These are phyloP conservation scores for Tragelaphus oryx DNA, from an alignment of 2,797 vertebrate genomes.

Conservation along the genomic window DNA sequence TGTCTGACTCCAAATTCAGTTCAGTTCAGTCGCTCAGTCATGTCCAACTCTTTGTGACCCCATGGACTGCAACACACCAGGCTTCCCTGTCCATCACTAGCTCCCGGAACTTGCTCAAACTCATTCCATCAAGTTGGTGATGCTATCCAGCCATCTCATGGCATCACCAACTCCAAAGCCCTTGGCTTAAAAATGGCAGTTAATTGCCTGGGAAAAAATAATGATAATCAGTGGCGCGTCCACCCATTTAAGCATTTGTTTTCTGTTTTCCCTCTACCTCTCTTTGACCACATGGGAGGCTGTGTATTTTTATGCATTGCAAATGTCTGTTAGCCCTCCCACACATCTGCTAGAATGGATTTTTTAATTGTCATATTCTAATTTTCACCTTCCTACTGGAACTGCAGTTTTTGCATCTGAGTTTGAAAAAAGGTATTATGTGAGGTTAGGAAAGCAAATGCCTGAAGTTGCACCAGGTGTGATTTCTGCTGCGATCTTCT, in stretches of 20 bases:
- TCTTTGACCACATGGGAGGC: background rate
- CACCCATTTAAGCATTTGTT: background rate
- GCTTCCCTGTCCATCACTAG: background rate
- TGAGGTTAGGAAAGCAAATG: constrained; percentile 47
- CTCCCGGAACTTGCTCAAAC: background rate
- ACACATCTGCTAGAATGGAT: background rate
- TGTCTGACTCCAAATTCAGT: background rate
- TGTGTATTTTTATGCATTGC: constrained; percentile 20
- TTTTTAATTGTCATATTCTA: constrained; percentile 53
- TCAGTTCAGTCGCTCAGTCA: background rate
- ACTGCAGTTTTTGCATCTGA: background rate
- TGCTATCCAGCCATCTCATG: background rate
- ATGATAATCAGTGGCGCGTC: background rate
- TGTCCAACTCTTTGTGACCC: background rate
- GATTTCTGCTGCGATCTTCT: background rate
- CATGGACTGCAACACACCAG: background rate
- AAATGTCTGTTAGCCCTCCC: constrained; percentile 49
- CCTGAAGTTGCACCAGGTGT: constrained; percentile 23
- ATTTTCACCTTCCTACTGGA: constrained; percentile 64
- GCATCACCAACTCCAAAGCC: background rate
- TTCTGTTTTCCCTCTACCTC: background rate
- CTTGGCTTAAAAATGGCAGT: background rate
- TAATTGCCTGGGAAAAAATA: background rate
- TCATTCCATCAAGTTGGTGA: background rate
- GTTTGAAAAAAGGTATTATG: constrained; percentile 42